Base-by-base conservation (phyloP, 2,113 vertebrate species). In the Pogona vitticeps region DNA sequence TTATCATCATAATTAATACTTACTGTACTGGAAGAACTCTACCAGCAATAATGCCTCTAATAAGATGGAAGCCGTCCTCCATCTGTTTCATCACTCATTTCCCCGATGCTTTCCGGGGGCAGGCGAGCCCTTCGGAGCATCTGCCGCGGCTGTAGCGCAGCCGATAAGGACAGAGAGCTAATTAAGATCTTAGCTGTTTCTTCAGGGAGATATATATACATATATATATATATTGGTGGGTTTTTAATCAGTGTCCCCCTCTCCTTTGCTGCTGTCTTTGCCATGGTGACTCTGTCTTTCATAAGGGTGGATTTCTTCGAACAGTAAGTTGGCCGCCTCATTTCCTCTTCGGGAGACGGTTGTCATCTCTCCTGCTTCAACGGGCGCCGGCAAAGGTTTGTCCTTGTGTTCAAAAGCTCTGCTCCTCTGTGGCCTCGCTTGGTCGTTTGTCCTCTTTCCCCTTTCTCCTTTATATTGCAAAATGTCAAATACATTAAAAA, bases 171-270 rank as follows among this genome's bases (percentile, higher is more conserved):
- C 33, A 26, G 56, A 15, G 33, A 70, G 33, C 83, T 92, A 94
- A 94, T 93, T 87, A 90, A 89, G 88, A 90, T 90, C 56, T 92
- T 92, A 92, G 82, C 73, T 78, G 89, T 87, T 91, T 92, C 92
- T 92, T 88, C 65, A 88, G 93, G 82, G 90, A 80, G n/a, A 52
- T 52, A 52, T 52, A 52, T 52, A 52, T 52, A 52, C 10, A 52
- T 52, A 46, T 68, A 86, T 88, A 82, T 56, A 52, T 33, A 26
- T 68, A 21, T 12, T 20, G 23, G 46, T 40, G 9, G 70, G 85
- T 81, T 90, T 90, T 93, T 20, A 94, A 91, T 91, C 36, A 90
- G 92, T 87, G 26, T 71, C n/a, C 73, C 70, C 70, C 18, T 73
- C 21, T 78, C 85, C 67, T 56, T 68, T 0, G 0, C n/a, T 83